Percentiles rank a stretch among this genome's conserved stretches.
These are phyloP conservation scores for Cryptoprocta ferox DNA, from an alignment of 2,797 vertebrate genomes.

Conservation along the genomic window DNA sequence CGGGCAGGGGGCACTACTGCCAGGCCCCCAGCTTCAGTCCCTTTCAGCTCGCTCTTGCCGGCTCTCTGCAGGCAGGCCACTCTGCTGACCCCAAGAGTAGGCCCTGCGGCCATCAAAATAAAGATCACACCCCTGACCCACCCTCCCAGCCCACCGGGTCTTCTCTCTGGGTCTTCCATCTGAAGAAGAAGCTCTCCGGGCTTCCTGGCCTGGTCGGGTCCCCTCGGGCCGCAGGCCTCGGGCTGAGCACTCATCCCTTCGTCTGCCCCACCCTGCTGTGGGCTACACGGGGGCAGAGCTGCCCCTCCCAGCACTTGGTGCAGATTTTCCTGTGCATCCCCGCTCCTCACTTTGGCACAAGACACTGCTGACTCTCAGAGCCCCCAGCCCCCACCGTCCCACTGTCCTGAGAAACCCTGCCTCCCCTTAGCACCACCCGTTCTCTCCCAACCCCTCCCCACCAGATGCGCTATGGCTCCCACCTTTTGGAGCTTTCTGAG, in stretches of 20 bases:
- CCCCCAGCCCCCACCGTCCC: neutral
- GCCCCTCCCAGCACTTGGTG: neutral
- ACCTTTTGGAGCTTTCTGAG: neutral
- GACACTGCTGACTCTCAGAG: neutral
- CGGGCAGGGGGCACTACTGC: neutral
- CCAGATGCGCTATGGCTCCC: neutral
- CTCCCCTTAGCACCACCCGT: neutral
- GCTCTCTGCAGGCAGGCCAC: neutral
- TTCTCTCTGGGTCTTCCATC: neutral
- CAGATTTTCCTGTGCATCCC: neutral
- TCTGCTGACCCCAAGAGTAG: neutral
- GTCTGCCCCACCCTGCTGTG: neutral
- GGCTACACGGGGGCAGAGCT: rapidly evolving
- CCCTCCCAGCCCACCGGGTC: neutral
- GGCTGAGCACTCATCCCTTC: neutral
- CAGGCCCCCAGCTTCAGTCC: neutral
- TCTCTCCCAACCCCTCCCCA: rapidly evolving
- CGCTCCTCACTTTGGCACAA: neutral
- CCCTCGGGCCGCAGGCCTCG: neutral
- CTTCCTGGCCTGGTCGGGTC: neutral
- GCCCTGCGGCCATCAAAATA: neutral
- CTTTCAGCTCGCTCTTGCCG: neutral
- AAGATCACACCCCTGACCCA: no score
- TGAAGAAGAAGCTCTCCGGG: neutral
- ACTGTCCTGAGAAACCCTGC: neutral